Percentiles rank a stretch among this genome's conserved stretches.
phyloP scores from a whole-genome alignment of 1,140 invertebrate species.

The Magallana gigas region DNA sequence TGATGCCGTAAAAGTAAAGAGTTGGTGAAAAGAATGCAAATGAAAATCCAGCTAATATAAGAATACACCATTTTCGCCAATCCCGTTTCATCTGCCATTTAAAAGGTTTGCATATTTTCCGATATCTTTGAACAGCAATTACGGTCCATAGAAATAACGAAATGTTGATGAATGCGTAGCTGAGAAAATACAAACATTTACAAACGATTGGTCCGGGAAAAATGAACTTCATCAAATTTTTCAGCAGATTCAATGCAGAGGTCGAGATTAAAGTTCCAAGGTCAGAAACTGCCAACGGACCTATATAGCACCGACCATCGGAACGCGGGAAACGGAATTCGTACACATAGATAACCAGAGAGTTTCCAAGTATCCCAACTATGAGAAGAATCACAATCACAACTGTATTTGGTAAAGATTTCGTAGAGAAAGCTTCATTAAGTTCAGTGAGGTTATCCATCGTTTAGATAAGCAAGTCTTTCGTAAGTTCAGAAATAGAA shows the following conservation, averaged over 20 bases:
- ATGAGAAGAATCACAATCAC: background rate
- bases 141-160: constrained; percentile 15
- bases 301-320: background rate
- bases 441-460: background rate
- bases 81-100: background rate
- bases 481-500: too few species aligned
- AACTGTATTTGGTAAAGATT: background rate
- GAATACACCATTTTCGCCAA: background rate
- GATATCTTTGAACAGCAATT: background rate
- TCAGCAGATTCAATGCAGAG: background rate
- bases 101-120: background rate
- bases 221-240: background rate
- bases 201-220: background rate
- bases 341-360: background rate
- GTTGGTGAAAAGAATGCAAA: background rate
- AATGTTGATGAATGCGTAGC: background rate
- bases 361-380: background rate
- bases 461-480: background rate
- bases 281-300: background rate
- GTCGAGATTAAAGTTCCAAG: constrained; percentile 13
- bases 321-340: background rate
- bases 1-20: background rate
- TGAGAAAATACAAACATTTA: background rate
- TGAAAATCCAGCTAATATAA: background rate
- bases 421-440: background rate